These are phyloP conservation scores for Sphecodes monilicornis DNA, from an alignment of 2,888 invertebrate genomes.

Conservation along the genomic window DNA sequence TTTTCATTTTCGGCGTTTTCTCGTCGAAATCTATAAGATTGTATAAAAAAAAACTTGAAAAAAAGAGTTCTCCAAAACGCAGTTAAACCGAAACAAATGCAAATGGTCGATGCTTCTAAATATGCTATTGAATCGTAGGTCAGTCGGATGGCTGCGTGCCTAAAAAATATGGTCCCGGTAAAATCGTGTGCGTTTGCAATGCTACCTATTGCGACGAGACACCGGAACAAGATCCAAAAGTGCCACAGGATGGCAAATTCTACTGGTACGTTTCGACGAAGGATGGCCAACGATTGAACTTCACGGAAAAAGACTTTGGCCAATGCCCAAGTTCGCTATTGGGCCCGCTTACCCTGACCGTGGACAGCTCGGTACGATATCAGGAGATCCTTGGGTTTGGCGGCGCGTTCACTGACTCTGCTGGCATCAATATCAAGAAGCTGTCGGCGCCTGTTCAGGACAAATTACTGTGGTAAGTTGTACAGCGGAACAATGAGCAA, in stretches of 20 bases:
- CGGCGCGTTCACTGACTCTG: slow-evolving; percentile 92
- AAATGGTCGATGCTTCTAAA: too few relatives aligned
- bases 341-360: slow-evolving; percentile 21
- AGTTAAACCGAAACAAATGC: too few relatives aligned
- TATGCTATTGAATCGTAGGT: slow-evolving; percentile 84
- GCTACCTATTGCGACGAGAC: slow-evolving; percentile 89
- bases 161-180: slow-evolving; percentile 73
- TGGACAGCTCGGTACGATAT: slow-evolving; percentile 82
- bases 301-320: slow-evolving; percentile 82
- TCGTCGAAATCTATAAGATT: too few relatives aligned
- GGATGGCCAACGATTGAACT: slow-evolving; percentile 87
- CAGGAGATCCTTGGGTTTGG: slow-evolving; percentile 94
- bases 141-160: slow-evolving; percentile 71
- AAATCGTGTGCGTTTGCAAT: slow-evolving; percentile 90
- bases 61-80: too few relatives aligned
- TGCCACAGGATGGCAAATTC: slow-evolving; percentile 84
- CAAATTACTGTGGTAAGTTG: slow-evolving; percentile 82
- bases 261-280: slow-evolving; percentile 87
- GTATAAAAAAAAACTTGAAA: too few relatives aligned
- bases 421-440: slow-evolving; percentile 89
- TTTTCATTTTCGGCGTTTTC: too few relatives aligned
- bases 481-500: too few relatives aligned
- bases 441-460: slow-evolving; percentile 86
- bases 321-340: fast-evolving
- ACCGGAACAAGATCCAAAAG: slow-evolving; percentile 83